Percentiles rank a stretch among this genome's conserved stretches.
Evolutionary conservation across 2,888 invertebrate species (phyloP).

Genomic region (Lysandra coridon): DNA sequence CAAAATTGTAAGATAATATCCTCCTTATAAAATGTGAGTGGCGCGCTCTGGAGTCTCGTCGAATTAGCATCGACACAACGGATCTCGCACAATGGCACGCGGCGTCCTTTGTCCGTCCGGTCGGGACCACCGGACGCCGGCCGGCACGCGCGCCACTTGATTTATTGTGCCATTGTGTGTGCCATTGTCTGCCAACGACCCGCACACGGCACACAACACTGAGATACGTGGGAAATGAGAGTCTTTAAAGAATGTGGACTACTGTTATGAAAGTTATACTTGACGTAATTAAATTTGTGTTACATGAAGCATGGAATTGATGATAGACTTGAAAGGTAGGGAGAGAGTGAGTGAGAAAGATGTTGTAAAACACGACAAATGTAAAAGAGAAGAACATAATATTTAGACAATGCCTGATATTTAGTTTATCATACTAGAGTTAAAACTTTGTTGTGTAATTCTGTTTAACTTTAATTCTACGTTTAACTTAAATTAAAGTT

Average conservation of each 20-base stretch:
- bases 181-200: slow-evolving; percentile 50
- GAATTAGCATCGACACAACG: slow-evolving; percentile 37
- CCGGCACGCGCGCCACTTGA: slow-evolving; percentile 76
- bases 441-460: too few relatives aligned
- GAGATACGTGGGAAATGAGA: neutral
- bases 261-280: neutral
- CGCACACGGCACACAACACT: slow-evolving; percentile 48
- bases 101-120: slow-evolving; percentile 12
- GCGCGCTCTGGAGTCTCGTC: neutral
- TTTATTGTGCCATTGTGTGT: slow-evolving; percentile 76
- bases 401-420: too few relatives aligned
- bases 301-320: neutral
- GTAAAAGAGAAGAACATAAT: too few relatives aligned
- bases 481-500: neutral
- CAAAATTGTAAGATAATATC: neutral
- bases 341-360: neutral
- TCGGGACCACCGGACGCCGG: slow-evolving; percentile 45
- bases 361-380: neutral
- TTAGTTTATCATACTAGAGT: too few relatives aligned
- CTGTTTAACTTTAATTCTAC: too few relatives aligned
- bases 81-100: slow-evolving; percentile 14
- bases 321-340: neutral
- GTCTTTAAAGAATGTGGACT: neutral
- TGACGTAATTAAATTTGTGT: neutral
- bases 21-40: neutral